Percentiles rank a stretch among this genome's conserved stretches.
Evolutionary conservation across 2,888 invertebrate genomes (phyloP).

Genomic region (Calephelis perditalis): DNA sequence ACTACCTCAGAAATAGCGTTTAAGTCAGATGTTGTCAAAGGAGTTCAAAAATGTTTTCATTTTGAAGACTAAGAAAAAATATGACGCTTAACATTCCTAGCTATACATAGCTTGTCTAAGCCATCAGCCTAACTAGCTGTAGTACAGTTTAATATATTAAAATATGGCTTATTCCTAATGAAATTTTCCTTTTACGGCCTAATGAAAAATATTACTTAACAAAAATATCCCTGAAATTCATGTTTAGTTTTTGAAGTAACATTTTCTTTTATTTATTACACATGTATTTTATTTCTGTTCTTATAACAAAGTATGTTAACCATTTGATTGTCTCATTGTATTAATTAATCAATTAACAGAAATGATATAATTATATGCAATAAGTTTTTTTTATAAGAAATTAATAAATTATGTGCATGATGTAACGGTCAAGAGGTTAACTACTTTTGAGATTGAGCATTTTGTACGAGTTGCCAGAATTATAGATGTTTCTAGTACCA

Average conservation of each 20-base stretch:
- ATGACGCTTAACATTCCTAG: no score
- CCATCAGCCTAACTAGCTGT: no score
- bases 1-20: no score
- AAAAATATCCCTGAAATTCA: background rate
- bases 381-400: background rate
- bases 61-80: no score
- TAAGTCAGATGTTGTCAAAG: no score
- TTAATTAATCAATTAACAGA: no score
- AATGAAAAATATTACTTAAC: background rate
- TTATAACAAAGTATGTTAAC: background rate
- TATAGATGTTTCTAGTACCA: background rate
- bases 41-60: no score
- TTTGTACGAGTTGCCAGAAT: background rate
- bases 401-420: background rate
- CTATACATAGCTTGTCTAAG: no score
- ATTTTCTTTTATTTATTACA: slow-evolving; percentile 6
- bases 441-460: background rate
- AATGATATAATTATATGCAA: background rate
- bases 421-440: background rate
- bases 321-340: background rate
- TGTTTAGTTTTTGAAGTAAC: background rate
- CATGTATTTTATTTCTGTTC: slow-evolving; percentile 5
- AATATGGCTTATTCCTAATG: no score
- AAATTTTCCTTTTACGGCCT: no score
- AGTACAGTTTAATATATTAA: no score